Evolutionary conservation across 2,797 vertebrate genomes (phyloP).

Genomic region (Anisognathus igniventris): DNA sequence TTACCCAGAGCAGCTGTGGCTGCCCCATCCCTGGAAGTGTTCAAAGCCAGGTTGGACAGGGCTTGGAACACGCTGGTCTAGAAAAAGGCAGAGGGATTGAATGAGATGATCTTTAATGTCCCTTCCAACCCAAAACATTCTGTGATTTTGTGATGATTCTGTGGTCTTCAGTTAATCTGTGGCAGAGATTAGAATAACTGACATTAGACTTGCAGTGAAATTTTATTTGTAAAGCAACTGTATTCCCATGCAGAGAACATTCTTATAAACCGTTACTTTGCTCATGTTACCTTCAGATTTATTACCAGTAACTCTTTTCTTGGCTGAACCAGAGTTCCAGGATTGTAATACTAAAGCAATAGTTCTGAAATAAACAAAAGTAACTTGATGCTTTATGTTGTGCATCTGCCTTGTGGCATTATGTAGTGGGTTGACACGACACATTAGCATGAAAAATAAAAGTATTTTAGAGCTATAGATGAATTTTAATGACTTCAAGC

Average conservation of each 20-base stretch:
- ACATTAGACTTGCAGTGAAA: background rate
- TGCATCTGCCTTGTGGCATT: background rate
- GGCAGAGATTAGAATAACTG: background rate
- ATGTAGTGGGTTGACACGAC: background rate
- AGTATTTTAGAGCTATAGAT: background rate
- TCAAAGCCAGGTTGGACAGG: background rate
- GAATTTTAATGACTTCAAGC: background rate
- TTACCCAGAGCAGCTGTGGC: background rate
- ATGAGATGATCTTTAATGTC: background rate
- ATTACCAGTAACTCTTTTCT: background rate
- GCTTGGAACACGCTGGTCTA: rapidly evolving
- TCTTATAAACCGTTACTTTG: background rate
- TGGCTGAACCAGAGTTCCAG: background rate
- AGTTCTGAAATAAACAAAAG: background rate
- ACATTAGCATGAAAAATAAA: background rate
- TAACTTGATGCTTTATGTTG: background rate
- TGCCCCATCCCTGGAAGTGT: background rate
- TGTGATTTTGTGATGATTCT: background rate
- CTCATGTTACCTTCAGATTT: background rate
- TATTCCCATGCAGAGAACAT: background rate
- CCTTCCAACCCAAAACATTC: background rate
- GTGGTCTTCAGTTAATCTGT: background rate
- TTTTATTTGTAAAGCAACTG: background rate
- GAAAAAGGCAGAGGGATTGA: background rate
- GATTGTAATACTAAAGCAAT: background rate